These are phyloP conservation scores for Mugil cephalus DNA, from an alignment of 2,113 vertebrate species.

Conservation along the genomic window DNA sequence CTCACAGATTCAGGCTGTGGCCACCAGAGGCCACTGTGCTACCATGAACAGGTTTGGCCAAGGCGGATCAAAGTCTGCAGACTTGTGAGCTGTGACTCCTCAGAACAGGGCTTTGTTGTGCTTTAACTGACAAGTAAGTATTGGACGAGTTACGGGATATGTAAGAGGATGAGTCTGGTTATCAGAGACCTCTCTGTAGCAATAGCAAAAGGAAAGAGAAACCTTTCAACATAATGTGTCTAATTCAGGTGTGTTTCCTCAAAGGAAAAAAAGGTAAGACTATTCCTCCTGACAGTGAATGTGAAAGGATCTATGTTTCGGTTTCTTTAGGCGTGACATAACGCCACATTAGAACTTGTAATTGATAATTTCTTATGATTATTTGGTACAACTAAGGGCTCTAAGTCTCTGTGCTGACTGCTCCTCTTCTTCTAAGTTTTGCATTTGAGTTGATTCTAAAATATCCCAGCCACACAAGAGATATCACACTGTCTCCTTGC, in stretches of 20 bases:
- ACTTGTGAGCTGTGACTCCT: background rate
- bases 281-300: background rate
- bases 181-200: too few relatives aligned
- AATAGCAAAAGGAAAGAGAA: too few relatives aligned
- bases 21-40: constrained; percentile 75
- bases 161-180: background rate
- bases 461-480: background rate
- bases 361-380: too few relatives aligned
- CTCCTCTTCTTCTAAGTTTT: too few relatives aligned
- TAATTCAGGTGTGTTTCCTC: background rate
- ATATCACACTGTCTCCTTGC: background rate
- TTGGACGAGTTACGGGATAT: background rate
- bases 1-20: background rate
- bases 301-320: background rate
- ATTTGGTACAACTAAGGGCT: background rate
- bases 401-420: background rate
- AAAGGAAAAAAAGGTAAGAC: background rate
- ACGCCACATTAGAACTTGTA: background rate
- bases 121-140: too few relatives aligned
- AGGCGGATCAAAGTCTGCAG: background rate
- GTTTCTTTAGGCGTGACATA: background rate
- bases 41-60: constrained; percentile 19
- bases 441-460: background rate
- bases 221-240: background rate
- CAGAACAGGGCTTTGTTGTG: background rate